Evolutionary conservation across 1,140 invertebrate species (phyloP), one percentile per base, ranked within the genome.

Genomic region (Diabrotica undecimpunctata): DNA sequence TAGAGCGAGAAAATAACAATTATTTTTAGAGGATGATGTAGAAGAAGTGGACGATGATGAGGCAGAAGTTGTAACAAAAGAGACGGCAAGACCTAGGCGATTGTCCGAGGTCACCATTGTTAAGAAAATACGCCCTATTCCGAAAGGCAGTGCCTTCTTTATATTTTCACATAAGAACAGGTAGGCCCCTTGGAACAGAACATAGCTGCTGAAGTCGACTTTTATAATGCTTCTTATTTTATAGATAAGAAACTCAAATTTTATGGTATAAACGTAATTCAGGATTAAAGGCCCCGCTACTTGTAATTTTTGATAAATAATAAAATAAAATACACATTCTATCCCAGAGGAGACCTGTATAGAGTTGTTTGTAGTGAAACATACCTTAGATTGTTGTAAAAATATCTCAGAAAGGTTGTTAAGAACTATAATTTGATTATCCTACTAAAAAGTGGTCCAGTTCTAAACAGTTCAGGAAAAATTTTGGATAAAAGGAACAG

Each of bases 151-250:
- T 75, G 92, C 96, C 60, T 95, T 99, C 82, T 99, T 98, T 86
- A 88, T 99, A 79, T 97, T 99, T 85, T 91, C 90, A 69, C 88
- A 90, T 79, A 94, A 87, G 46, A 99, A 98, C 87, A 93, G 90
- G 92, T 96, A 85, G 66, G 70, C 70, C 65, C 67, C 54, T 54
- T 36, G 77, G 61, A 75, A 73, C 72, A 64, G 74, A 70, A 74
- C 74, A 74, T 76, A 72, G 77, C 68, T 78, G 77, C 76, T 70
- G 71, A 74, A 74, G 71, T 55, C 51, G 53, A 37, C 10, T 35
- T 6, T 50, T 55, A n/a, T 53, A 8, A 7, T 53, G 51, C 14
- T 11, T 11, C 35, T 35, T 38, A 25, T 36, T 57, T 35, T 10
- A 14, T 5, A 38, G 35, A 35, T n/a, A n/a, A 11, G 36, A 57